Evolutionary conservation across 1,140 invertebrate species (phyloP), one percentile per base, ranked within the genome.

Genomic region (Belonocnema kinseyi): DNA sequence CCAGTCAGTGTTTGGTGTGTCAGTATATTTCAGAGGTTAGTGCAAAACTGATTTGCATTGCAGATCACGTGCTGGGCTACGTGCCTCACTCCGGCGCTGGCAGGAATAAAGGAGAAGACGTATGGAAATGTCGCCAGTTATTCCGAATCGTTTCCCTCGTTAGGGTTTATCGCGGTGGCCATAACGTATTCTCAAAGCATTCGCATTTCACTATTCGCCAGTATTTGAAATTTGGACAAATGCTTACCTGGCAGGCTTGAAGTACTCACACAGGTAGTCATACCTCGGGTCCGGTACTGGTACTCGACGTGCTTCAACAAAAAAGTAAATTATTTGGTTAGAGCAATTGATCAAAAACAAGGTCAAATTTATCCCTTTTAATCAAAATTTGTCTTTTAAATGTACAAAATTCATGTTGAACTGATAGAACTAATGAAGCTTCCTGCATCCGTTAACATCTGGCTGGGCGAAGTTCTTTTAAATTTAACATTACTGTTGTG

Each of bases 251-350:
- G 92, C 93, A 77, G 99, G 99, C 91, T 99, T 99, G 92, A 97
- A 98, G 89, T 95, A 97, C 79, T 99, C 95, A 91, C 96, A 96
- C 13, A 99, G 93, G 90, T 94, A 99, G 88, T 99, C 98, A 89
- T 95, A 99, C 80, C 99, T 94, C 50, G 94, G 93, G 92, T 99
- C 99, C 10, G 98, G 98, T 8, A 99, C 98, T n/a, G 98, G 97
- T 83, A 99, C 99, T 85, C 98, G 95, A 96, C 97, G 95, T 99
- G 93, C 91, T 89, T 92, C 88, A 89, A 93, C 90, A 87, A 89
- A 92, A 92, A 82, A 77, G 40, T 11, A 8, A 40, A 40, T 83
- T 74, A 87, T 82, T 11, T 70, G 53, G 77, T 84, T 82, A 88
- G 82, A 86, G 74, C 58, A 71, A 77, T 52, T 72, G 50, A 51